phyloP scores from a whole-genome alignment of 2,113 vertebrate genomes.

The Paralichthys olivaceus region DNA sequence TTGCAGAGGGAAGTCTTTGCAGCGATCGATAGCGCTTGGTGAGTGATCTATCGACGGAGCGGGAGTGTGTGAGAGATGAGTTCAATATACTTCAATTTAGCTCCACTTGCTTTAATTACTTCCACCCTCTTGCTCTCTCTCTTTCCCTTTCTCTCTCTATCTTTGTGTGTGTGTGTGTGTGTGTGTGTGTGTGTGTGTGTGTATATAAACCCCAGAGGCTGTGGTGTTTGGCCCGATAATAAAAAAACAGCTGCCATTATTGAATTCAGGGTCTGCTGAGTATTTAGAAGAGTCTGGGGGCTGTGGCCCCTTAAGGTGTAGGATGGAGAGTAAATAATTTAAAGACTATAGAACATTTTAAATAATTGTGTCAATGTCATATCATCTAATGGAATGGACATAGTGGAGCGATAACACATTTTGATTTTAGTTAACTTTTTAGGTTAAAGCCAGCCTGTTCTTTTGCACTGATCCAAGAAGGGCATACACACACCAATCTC shows the following conservation, averaged over 20 bases:
- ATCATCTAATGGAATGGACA: not conserved
- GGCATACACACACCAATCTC: too few relatives aligned
- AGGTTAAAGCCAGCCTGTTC: not conserved
- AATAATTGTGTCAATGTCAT: not conserved
- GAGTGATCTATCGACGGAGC: constrained; percentile 76
- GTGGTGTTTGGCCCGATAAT: constrained; percentile 55
- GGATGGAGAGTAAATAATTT: not conserved
- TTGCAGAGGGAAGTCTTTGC: constrained; percentile 34
- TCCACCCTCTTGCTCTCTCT: constrained; percentile 37
- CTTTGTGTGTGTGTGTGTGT: constrained; percentile 34
- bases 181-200: constrained; percentile 37
- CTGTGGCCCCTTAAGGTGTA: constrained; percentile 13
- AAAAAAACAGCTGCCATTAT: constrained; percentile 59
- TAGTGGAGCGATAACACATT: not conserved
- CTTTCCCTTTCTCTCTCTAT: too few relatives aligned
- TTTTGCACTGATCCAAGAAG: not conserved
- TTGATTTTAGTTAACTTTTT: not conserved
- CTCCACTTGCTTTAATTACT: constrained; percentile 81
- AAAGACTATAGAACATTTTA: not conserved
- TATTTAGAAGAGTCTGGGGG: constrained; percentile 37
- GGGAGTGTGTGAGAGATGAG: constrained; percentile 74
- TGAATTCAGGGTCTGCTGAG: constrained; percentile 50
- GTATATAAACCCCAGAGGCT: constrained; percentile 27
- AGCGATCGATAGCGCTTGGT: constrained; percentile 72
- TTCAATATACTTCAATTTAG: constrained; percentile 82